Conservation (phyloP, 2,888 invertebrate genomes). For the Dolichomitus sp. region DNA sequence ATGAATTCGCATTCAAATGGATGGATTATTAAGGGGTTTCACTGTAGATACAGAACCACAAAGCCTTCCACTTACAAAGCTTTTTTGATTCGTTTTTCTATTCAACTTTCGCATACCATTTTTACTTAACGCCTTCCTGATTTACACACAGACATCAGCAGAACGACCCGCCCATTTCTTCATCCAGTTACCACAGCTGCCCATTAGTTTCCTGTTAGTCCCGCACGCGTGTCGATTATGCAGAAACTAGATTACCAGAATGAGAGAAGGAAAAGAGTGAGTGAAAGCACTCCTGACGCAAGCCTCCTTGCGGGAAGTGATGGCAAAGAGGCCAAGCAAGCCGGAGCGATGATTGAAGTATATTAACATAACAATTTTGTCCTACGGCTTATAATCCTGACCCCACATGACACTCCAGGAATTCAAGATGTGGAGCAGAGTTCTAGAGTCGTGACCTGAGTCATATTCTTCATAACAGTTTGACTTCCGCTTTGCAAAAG, state of each 20-base stretch:
- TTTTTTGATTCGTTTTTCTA: constrained; percentile 14
- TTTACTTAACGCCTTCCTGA: constrained; percentile 1
- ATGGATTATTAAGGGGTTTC: not conserved
- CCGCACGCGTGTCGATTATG: constrained; percentile 1
- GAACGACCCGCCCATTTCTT: constrained; percentile 11
- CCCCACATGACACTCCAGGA: constrained; percentile 53
- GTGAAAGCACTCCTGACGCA: constrained; percentile 64
- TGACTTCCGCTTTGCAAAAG: constrained; percentile 47
- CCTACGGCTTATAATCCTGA: constrained; percentile 44
- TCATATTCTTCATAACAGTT: constrained; percentile 14
- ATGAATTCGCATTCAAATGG: not conserved
- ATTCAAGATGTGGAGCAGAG: constrained; percentile 41
- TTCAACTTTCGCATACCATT: constrained; percentile 37
- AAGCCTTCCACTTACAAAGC: not conserved
- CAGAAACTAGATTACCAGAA: constrained; percentile 3
- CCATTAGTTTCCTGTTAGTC: not conserved
- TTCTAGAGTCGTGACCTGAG: constrained; percentile 42
- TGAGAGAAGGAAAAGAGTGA: constrained; percentile 48
- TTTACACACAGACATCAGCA: not conserved
- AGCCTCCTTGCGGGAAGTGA: constrained; percentile 16
- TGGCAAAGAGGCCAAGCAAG: constrained; percentile 9
- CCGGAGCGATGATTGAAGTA: constrained; percentile 26
- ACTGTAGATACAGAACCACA: not conserved
- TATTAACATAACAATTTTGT: constrained; percentile 56
- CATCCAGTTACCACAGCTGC: not conserved